Conservation (phyloP, 2,888 invertebrate species). For the Eutolmus rufibarbis region DNA sequence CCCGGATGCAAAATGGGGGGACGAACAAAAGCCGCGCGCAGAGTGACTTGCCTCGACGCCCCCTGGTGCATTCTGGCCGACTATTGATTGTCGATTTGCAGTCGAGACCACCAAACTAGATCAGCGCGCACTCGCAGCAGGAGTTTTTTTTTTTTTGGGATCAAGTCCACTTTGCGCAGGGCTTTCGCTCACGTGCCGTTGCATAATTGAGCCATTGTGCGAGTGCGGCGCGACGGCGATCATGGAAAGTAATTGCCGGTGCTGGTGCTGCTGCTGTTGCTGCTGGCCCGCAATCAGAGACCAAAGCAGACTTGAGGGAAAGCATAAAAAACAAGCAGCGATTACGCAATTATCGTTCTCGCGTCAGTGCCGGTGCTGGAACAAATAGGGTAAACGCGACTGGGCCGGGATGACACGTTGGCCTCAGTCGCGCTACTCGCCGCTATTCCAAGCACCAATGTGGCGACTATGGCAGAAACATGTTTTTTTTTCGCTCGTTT, state of each 20-base stretch:
- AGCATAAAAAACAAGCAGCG: background rate
- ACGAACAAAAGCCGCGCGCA: background rate
- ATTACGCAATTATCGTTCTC: slow-evolving; percentile 14
- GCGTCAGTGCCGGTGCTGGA: background rate
- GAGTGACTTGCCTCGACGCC: background rate
- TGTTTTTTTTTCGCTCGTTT: background rate
- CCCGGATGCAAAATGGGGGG: background rate
- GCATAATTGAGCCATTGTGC: slow-evolving; percentile 6
- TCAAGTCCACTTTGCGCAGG: background rate
- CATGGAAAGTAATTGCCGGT: background rate
- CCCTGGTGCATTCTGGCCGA: background rate
- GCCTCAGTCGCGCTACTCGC: background rate
- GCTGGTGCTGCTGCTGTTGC: background rate
- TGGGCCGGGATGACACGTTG: background rate
- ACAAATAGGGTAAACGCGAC: background rate
- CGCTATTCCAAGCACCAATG: background rate
- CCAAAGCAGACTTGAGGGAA: background rate
- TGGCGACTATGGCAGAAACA: background rate
- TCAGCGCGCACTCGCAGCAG: background rate
- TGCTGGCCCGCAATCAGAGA: background rate
- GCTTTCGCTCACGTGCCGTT: background rate
- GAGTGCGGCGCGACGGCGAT: background rate
- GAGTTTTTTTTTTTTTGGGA: background rate
- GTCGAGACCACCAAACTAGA: background rate
- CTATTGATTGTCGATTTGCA: background rate